These are phyloP conservation scores for Anticlea derivata DNA, from an alignment of 2,888 invertebrate species.

Conservation along the genomic window DNA sequence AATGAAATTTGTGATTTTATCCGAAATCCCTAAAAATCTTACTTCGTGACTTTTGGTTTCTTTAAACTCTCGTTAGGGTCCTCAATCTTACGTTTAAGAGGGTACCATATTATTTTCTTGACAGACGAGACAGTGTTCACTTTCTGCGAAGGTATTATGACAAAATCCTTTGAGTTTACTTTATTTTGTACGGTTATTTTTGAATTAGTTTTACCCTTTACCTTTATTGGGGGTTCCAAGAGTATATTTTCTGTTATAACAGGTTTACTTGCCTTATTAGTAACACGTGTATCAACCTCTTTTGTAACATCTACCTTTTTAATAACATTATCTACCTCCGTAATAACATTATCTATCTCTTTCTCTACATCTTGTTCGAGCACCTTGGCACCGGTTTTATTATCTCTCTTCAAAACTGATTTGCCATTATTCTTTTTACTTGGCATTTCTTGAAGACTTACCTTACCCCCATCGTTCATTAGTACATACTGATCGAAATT, in stretches of 20 bases:
- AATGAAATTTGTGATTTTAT: no score
- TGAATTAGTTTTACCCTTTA: background rate
- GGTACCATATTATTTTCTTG: constrained; percentile 2
- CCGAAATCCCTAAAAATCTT: background rate
- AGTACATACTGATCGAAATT: constrained; percentile 48
- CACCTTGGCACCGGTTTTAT: background rate
- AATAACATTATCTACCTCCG: no score
- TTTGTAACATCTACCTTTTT: background rate
- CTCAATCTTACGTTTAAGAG: background rate
- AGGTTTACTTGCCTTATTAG: constrained; percentile 10
- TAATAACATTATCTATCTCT: background rate
- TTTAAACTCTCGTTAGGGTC: background rate
- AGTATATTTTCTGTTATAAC: constrained; percentile 25
- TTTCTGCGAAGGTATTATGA: background rate
- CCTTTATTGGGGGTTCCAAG: constrained; percentile 7
- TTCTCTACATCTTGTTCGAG: background rate
- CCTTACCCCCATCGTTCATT: constrained; percentile 44
- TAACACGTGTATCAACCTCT: background rate
- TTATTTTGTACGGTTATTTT: background rate
- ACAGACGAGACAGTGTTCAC: background rate
- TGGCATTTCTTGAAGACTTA: constrained; percentile 34
- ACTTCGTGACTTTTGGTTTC: background rate
- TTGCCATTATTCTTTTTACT: background rate
- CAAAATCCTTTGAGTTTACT: background rate
- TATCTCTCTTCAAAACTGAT: no score